phyloP scores from a whole-genome alignment of 2,797 vertebrate genomes.

The Sparus aurata region DNA sequence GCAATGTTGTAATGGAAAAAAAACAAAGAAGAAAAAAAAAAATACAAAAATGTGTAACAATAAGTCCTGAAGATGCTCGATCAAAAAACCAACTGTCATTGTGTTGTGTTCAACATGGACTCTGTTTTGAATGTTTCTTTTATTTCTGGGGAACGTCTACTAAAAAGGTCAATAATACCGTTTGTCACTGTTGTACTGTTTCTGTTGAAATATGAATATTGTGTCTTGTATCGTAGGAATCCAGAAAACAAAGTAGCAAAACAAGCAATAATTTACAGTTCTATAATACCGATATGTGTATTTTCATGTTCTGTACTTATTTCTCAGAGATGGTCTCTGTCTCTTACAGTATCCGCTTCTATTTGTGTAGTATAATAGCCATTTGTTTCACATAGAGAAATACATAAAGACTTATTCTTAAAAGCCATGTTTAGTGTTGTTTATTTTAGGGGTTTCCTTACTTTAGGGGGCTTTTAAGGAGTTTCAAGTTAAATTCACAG shows the following conservation, averaged over 20 bases:
- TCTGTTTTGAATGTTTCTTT: slow-evolving; percentile 79
- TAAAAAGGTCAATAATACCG: slow-evolving; percentile 79
- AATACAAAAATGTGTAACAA: slow-evolving; percentile 59
- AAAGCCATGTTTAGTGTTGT: slow-evolving; percentile 74
- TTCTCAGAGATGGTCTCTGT: slow-evolving; percentile 83
- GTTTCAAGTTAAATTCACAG: neutral
- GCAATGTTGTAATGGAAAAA: slow-evolving; percentile 74
- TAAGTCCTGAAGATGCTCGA: slow-evolving; percentile 76
- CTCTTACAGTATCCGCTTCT: slow-evolving; percentile 85
- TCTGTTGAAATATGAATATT: slow-evolving; percentile 85
- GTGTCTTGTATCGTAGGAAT: slow-evolving; percentile 87
- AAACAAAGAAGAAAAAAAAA: slow-evolving; percentile 40
- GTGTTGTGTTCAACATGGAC: slow-evolving; percentile 82
- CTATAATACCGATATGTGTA: slow-evolving; percentile 83
- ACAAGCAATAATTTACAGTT: slow-evolving; percentile 89
- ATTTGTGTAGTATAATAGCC: slow-evolving; percentile 87
- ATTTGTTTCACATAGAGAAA: slow-evolving; percentile 87
- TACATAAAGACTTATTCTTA: slow-evolving; percentile 87
- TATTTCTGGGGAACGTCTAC: slow-evolving; percentile 73
- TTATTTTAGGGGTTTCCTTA: slow-evolving; percentile 54
- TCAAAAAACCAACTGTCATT: slow-evolving; percentile 75
- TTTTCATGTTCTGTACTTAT: slow-evolving; percentile 85
- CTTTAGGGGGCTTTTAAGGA: neutral
- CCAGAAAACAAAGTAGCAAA: slow-evolving; percentile 87
- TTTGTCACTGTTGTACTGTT: slow-evolving; percentile 84